Base-by-base conservation (phyloP, 2,797 vertebrate species). In the Rhinella marina region DNA sequence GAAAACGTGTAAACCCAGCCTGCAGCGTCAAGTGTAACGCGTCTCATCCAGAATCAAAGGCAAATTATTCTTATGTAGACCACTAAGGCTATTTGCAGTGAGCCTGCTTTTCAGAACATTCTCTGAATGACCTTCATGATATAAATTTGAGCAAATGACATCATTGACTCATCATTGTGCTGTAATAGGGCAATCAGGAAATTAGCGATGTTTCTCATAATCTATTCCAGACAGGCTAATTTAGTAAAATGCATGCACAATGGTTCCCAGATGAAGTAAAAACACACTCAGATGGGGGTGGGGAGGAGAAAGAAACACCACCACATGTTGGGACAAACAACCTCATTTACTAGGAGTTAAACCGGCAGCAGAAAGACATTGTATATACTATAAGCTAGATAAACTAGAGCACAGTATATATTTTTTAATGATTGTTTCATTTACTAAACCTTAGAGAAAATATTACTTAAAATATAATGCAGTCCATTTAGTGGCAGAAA, bases 211-310 rank as follows among this genome's bases (percentile, higher is more conserved):
- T 66, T 85, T 82, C 84, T 83, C 41, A 25, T 88, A 88, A 88
- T 89, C 80, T 86, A 86, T 82, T 78, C 79, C 88, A 86, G 84
- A 86, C 79, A n/a, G 62, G 73, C 61, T 89, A 27, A 86, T 89
- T 89, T 79, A 86, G 80, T 70, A 57, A 78, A 86, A 72, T 81
- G 72, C 87, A 52, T 80, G 87, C 62, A 79, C 62, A 86, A 89
- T 89, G 80, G 48, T 79, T 89, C 50, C 88, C 88, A 89, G 79
- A 89, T 89, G 88, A 83, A 61, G 76, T 32, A 16, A 62, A 86
- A 29, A 68, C 83, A 32, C 83, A 76, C 50, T 73, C 48, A 79
- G 27, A 87, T 41, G 52, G 23, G 79, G 86, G 32, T 50, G 21
- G 41, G 86, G 41, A 32, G 50, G 52, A 25, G 13, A 57, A 52